Percentiles rank a stretch among this genome's conserved stretches.
These are phyloP conservation scores for Paramormyrops hopkinsi DNA, from an alignment of 2,797 vertebrate genomes.

Conservation along the genomic window DNA sequence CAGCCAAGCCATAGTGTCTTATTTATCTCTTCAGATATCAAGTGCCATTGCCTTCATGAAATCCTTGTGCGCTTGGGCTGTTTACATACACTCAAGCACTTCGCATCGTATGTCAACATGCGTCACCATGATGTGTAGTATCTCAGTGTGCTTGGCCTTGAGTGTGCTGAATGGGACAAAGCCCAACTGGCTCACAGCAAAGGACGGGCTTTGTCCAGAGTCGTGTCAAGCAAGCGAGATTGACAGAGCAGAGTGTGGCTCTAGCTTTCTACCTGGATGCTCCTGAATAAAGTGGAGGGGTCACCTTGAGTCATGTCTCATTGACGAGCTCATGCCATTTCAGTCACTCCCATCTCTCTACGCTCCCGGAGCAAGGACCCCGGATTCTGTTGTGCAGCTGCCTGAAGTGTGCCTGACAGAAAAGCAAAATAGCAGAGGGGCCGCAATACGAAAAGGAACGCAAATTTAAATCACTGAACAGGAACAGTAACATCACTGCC, in stretches of 20 bases:
- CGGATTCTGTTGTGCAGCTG: conserved; percentile 47
- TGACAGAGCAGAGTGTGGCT: not conserved
- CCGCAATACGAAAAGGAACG: conserved; percentile 35
- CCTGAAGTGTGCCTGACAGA: conserved; percentile 60
- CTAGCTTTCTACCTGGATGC: conserved; percentile 31
- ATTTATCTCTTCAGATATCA: not conserved
- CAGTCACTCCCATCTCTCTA: conserved; percentile 38
- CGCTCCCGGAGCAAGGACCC: conserved; percentile 56
- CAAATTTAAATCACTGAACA: conserved; percentile 43
- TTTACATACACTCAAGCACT: not conserved
- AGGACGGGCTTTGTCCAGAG: conserved; percentile 35
- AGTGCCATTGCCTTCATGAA: not conserved
- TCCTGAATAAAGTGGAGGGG: conserved; percentile 45
- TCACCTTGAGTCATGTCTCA: conserved; percentile 40
- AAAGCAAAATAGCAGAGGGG: conserved; percentile 43
- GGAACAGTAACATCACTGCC: conserved; percentile 28
- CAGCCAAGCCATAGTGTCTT: not conserved
- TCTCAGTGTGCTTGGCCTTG: not conserved
- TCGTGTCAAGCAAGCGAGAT: conserved; percentile 8
- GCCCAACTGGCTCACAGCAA: conserved; percentile 39
- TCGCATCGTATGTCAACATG: not conserved
- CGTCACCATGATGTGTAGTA: not conserved
- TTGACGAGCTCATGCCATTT: conserved; percentile 46
- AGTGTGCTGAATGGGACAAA: not conserved
- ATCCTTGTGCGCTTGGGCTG: not conserved